phyloP scores from a whole-genome alignment of 2,888 invertebrate genomes.

The Diplolepis rosae region DNA sequence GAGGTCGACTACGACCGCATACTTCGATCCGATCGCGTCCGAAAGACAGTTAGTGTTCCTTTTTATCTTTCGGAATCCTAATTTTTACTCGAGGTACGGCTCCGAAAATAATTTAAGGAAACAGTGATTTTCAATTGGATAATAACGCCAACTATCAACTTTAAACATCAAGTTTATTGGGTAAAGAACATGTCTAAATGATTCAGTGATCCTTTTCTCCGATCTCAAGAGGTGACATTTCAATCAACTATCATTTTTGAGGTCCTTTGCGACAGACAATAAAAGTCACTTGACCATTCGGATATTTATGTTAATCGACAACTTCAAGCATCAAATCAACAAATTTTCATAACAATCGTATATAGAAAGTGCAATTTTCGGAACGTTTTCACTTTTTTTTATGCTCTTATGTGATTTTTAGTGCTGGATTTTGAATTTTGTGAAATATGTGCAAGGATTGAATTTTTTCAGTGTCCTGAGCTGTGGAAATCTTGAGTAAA shows the following conservation, averaged over 20 bases:
- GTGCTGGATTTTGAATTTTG: constrained; percentile 28
- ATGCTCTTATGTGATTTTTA: constrained; percentile 4
- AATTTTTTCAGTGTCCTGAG: background rate
- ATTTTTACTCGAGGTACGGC: background rate
- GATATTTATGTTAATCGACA: background rate
- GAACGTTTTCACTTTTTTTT: constrained; percentile 16
- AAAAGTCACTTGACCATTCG: constrained; percentile 9
- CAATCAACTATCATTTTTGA: background rate
- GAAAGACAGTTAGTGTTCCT: constrained; percentile 60
- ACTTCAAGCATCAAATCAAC: too few species aligned
- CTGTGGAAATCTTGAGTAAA: constrained; percentile 23
- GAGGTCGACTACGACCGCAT: constrained; percentile 73
- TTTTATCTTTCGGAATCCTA: constrained; percentile 42
- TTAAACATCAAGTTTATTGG: background rate
- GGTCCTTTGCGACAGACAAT: background rate
- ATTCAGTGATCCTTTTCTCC: background rate
- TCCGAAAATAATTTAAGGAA: background rate
- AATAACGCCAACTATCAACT: background rate
- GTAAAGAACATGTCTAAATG: background rate
- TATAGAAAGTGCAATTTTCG: constrained; percentile 32
- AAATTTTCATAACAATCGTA: constrained; percentile 22
- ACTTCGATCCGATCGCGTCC: constrained; percentile 70
- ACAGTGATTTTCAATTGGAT: background rate
- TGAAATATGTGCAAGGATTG: constrained; percentile 15
- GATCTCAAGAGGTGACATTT: constrained; percentile 8